These are phyloP conservation scores for Sebastes jordani DNA, from an alignment of 2,797 vertebrate species.

Conservation along the genomic window DNA sequence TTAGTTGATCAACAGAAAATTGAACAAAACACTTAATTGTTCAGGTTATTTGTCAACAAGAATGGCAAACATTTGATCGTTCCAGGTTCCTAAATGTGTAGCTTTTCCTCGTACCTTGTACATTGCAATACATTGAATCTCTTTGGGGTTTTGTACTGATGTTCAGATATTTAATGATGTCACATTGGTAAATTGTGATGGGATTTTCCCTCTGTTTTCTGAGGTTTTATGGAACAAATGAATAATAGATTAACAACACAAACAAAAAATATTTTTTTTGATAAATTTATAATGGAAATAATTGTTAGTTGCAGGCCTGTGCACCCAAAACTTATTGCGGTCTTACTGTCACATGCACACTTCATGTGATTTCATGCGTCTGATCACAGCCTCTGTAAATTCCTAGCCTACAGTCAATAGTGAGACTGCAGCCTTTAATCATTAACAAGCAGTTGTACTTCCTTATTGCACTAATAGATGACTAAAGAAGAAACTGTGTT, in stretches of 20 bases:
- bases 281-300: background rate
- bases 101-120: background rate
- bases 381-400: background rate
- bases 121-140: background rate
- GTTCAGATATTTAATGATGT: background rate
- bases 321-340: background rate
- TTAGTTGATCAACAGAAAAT: no score
- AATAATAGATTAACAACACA: background rate
- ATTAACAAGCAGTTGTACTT: conserved; percentile 9
- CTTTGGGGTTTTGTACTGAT: background rate
- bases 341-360: background rate
- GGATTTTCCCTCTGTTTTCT: background rate
- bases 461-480: background rate
- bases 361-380: background rate
- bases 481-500: background rate
- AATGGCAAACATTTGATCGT: background rate
- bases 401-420: background rate
- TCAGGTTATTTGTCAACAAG: background rate
- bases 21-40: background rate
- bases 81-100: background rate
- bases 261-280: background rate
- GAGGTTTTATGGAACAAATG: background rate
- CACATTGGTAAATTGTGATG: background rate
- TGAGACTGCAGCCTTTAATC: background rate
- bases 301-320: background rate